phyloP scores from a whole-genome alignment of 2,888 invertebrate species.

The Cheilosia impressa region DNA sequence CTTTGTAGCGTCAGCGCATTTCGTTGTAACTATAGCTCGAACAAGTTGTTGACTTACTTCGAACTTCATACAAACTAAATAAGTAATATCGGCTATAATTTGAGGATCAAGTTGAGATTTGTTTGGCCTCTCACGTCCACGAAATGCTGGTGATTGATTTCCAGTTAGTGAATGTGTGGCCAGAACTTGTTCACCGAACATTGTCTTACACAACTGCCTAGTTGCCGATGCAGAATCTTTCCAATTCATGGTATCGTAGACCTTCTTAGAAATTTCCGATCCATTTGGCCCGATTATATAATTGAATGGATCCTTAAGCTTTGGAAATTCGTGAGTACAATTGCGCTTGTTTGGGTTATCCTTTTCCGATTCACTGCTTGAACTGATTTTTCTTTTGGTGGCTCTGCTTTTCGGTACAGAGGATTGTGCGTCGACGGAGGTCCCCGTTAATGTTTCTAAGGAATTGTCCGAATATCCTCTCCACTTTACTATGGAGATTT shows the following conservation, averaged over 20 bases:
- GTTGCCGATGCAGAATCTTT: constrained; percentile 84
- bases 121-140: constrained; percentile 73
- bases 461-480: not conserved
- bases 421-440: not conserved
- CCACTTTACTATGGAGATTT: not conserved
- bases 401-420: not conserved
- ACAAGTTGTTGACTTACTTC: constrained; percentile 36
- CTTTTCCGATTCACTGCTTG: not conserved
- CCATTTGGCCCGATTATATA: constrained; percentile 79
- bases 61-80: constrained; percentile 77
- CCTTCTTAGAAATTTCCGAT: constrained; percentile 78
- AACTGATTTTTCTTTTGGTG: constrained; percentile 17
- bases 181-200: constrained; percentile 84
- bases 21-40: constrained; percentile 79
- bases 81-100: constrained; percentile 84
- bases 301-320: not conserved
- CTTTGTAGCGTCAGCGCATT: constrained; percentile 38
- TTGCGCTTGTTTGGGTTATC: not conserved
- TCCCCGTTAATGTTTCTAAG: not conserved
- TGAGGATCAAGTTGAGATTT: constrained; percentile 82
- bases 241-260: constrained; percentile 84
- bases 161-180: constrained; percentile 86
- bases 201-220: constrained; percentile 84
- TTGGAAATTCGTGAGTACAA: constrained; percentile 6
- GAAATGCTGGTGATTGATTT: constrained; percentile 84